These are phyloP conservation scores for Pinna nobilis DNA, from an alignment of 1,140 invertebrate genomes.

Conservation along the genomic window DNA sequence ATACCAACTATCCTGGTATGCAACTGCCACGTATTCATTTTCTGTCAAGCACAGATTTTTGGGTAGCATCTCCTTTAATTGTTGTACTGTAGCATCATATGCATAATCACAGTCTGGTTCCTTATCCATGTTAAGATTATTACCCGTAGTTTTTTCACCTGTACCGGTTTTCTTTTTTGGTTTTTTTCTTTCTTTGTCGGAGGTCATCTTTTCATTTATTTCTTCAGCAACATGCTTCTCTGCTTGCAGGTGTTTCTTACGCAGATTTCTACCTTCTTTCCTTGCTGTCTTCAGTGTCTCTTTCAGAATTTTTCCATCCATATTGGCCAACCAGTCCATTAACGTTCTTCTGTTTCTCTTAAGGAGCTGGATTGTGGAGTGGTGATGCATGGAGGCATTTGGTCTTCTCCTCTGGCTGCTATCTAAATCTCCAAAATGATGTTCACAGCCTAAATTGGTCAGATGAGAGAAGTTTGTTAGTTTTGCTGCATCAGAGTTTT, in stretches of 20 bases:
- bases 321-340: constrained; percentile 21
- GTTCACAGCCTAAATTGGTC: constrained; percentile 35
- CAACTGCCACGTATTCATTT: not conserved
- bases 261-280: not conserved
- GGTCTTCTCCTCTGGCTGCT: constrained; percentile 24
- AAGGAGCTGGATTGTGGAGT: constrained; percentile 25
- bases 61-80: too few species aligned
- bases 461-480: constrained; percentile 15
- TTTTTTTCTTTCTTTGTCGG: not conserved
- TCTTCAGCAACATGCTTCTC: not conserved
- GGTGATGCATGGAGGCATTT: constrained; percentile 34
- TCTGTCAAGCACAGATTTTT: not conserved
- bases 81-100: too few species aligned
- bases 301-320: not conserved
- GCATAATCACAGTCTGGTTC: not conserved
- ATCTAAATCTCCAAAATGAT: constrained; percentile 36
- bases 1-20: not conserved
- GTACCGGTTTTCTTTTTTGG: too few species aligned
- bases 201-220: not conserved
- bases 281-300: not conserved
- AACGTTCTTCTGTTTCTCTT: constrained; percentile 19
- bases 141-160: too few species aligned
- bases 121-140: not conserved
- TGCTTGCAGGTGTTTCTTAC: not conserved
- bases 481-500: not conserved